These are phyloP conservation scores for Paragorgia papillata DNA, from an alignment of 92 coral and sea anemone species.

Conservation along the genomic window DNA sequence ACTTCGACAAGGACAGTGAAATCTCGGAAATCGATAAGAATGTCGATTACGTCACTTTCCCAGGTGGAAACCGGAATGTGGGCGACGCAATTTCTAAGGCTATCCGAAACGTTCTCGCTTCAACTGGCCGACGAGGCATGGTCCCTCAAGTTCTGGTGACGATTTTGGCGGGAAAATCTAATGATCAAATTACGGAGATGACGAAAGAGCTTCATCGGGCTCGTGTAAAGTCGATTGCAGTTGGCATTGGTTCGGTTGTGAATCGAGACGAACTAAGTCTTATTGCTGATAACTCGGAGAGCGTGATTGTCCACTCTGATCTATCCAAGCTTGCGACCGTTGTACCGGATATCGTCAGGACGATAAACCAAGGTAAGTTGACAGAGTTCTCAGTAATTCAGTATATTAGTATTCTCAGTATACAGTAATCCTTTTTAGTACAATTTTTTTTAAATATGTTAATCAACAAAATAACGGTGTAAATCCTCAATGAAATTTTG, in stretches of 20 bases:
- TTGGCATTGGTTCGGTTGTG: constrained; percentile 66
- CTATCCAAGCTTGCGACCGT: constrained; percentile 42
- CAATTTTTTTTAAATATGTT: too few species aligned
- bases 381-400: constrained; percentile 44
- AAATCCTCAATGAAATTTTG: constrained; percentile 1
- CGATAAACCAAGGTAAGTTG: constrained; percentile 29
- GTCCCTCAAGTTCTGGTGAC: constrained; percentile 71
- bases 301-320: constrained; percentile 66
- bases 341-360: constrained; percentile 24
- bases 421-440: too few species aligned
- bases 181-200: constrained; percentile 74
- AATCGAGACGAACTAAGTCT: constrained; percentile 45
- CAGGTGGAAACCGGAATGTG: constrained; percentile 61
- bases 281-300: constrained; percentile 58
- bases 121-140: constrained; percentile 71
- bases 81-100: constrained; percentile 69
- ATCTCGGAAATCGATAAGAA: constrained; percentile 66
- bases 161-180: constrained; percentile 75
- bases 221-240: constrained; percentile 65
- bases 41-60: constrained; percentile 62
- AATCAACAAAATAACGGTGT: too few species aligned
- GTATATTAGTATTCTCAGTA: constrained; percentile 32
- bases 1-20: constrained; percentile 67
- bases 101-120: constrained; percentile 59
- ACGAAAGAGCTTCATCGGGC: constrained; percentile 54